phyloP scores from a whole-genome alignment of 2,797 vertebrate species.

The Cynopterus sphinx region DNA sequence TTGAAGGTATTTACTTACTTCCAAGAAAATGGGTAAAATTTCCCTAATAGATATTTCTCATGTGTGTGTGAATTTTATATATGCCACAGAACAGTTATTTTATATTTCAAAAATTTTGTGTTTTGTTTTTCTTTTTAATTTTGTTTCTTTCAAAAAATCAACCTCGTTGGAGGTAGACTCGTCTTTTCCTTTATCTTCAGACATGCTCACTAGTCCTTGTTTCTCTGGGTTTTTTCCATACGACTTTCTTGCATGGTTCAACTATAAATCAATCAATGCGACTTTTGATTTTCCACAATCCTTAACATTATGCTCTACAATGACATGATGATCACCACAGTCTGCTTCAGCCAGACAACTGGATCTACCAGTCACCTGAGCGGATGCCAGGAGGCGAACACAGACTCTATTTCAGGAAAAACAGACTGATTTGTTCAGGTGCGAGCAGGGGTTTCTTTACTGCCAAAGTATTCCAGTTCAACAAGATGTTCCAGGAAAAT shows the following conservation, averaged over 20 bases:
- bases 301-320: not conserved
- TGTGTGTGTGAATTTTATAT: not conserved
- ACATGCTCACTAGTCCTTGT: not conserved
- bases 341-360: conserved; percentile 34
- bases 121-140: too few species aligned
- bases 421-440: conserved; percentile 77
- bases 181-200: not conserved
- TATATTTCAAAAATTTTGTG: not conserved
- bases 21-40: not conserved
- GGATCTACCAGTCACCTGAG: conserved; percentile 16
- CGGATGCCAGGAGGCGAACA: not conserved
- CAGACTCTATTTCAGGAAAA: conserved; percentile 64
- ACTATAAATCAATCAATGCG: not conserved
- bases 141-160: not conserved
- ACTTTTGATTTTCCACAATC: not conserved
- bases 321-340: not conserved
- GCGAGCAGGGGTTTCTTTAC: conserved; percentile 66
- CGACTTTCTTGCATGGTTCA: not conserved
- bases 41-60: not conserved
- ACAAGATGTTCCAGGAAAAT: conserved; percentile 77
- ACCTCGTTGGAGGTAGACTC: not conserved
- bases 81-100: not conserved
- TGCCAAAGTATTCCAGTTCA: conserved; percentile 68
- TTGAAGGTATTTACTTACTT: not conserved
- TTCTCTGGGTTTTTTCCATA: not conserved